These are phyloP conservation scores for Cantharis lateralis DNA, from an alignment of 2,888 invertebrate species.

Conservation along the genomic window DNA sequence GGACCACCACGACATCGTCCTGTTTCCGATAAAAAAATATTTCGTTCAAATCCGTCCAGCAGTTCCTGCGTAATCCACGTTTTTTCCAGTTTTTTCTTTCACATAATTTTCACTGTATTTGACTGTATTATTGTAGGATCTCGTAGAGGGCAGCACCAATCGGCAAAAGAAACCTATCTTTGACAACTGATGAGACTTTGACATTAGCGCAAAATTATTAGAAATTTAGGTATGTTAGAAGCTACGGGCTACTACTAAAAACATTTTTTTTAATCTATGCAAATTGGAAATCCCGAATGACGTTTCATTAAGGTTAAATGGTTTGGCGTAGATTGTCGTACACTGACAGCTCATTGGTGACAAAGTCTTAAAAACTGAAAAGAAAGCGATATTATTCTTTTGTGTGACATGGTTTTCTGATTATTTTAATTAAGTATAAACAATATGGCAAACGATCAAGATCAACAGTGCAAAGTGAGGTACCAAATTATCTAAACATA, in stretches of 20 bases:
- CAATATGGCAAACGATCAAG: background rate
- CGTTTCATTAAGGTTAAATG: background rate
- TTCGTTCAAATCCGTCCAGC: no score
- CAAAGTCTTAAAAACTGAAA: background rate
- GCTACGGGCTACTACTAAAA: background rate
- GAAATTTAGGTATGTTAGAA: background rate
- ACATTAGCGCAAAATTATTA: background rate
- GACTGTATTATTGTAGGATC: background rate
- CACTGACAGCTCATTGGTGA: background rate
- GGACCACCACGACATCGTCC: no score
- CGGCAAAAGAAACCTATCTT: background rate
- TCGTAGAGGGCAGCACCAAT: background rate
- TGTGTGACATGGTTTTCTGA: background rate
- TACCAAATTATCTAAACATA: background rate
- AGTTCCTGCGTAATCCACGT: no score
- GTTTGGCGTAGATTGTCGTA: background rate
- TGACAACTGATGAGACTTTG: background rate
- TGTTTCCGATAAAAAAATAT: no score
- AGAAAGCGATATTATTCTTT: background rate
- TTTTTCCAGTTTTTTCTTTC: no score
- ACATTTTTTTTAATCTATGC: background rate
- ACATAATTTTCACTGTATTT: background rate
- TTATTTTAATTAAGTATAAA: background rate
- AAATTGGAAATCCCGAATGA: background rate
- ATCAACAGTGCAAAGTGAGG: background rate